Conservation (phyloP, 2,888 invertebrate genomes). For the Arrhopalites spinosus region DNA sequence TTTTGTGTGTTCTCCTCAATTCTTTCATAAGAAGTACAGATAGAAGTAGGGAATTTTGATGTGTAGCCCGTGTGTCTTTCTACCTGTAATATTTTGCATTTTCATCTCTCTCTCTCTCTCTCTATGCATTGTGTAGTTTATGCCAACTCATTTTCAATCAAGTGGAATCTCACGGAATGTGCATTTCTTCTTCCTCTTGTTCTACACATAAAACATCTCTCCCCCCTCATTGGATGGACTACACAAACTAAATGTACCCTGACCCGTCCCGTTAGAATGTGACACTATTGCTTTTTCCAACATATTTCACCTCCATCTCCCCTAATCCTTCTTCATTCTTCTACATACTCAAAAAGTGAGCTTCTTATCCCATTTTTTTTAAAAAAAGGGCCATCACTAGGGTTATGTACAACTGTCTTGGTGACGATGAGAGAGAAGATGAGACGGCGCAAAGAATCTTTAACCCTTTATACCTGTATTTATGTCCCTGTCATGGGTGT, state of each 20-base stretch:
- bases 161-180: conserved; percentile 30
- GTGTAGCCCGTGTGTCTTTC: too few species aligned
- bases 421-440: too few species aligned
- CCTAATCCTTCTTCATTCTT: background rate
- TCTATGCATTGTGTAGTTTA: conserved; percentile 9
- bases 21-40: too few species aligned
- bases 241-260: conserved; percentile 15
- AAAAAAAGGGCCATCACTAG: background rate
- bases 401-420: background rate
- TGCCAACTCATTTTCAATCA: conserved; percentile 35
- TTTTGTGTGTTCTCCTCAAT: too few species aligned
- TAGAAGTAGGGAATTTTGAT: too few species aligned
- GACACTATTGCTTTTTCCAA: background rate
- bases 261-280: conserved; percentile 29
- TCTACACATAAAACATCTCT: too few species aligned
- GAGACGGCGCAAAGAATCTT: background rate
- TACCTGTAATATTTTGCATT: conserved; percentile 5
- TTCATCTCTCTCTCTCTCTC: conserved; percentile 5
- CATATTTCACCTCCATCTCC: conserved; percentile 13
- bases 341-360: background rate
- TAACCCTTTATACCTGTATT: background rate
- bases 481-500: background rate
- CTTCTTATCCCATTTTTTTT: background rate
- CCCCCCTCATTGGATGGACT: too few species aligned
- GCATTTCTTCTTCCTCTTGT: conserved; percentile 20